Conservation (phyloP, 1,140 invertebrate genomes). For the Lasaia peninsularis region DNA sequence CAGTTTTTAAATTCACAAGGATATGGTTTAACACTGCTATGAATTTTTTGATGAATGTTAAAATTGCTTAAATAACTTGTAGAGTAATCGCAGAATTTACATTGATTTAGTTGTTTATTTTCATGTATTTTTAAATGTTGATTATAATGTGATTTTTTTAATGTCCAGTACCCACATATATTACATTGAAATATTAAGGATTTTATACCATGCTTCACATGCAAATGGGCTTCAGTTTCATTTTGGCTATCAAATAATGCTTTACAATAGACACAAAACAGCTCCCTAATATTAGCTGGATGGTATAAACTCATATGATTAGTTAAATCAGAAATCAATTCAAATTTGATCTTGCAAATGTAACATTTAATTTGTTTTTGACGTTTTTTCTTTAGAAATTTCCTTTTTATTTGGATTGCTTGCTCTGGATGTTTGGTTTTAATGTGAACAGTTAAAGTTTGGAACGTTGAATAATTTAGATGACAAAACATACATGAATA, state of each 20-base stretch:
- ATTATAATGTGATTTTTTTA: conserved; percentile 38
- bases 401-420: conserved; percentile 21
- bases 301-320: conserved; percentile 27
- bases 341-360: conserved; percentile 35
- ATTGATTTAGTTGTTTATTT: conserved; percentile 25
- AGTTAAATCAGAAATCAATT: conserved; percentile 26
- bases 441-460: conserved; percentile 38
- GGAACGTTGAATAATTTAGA: conserved; percentile 31
- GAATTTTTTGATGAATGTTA: conserved; percentile 39
- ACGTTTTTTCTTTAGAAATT: conserved; percentile 26
- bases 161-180: conserved; percentile 41
- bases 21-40: conserved; percentile 34
- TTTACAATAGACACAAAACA: conserved; percentile 35
- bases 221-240: conserved; percentile 21
- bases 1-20: conserved; percentile 34
- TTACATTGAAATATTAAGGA: conserved; percentile 25
- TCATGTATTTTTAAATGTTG: conserved; percentile 40
- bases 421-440: conserved; percentile 34
- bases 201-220: conserved; percentile 22
- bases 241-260: conserved; percentile 26
- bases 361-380: conserved; percentile 34
- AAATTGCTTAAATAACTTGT: conserved; percentile 45
- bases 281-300: conserved; percentile 21
- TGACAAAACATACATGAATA: conserved; percentile 7
- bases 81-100: conserved; percentile 41